Base-by-base conservation (phyloP, 2,797 vertebrate genomes). In the Catharus ustulatus region DNA sequence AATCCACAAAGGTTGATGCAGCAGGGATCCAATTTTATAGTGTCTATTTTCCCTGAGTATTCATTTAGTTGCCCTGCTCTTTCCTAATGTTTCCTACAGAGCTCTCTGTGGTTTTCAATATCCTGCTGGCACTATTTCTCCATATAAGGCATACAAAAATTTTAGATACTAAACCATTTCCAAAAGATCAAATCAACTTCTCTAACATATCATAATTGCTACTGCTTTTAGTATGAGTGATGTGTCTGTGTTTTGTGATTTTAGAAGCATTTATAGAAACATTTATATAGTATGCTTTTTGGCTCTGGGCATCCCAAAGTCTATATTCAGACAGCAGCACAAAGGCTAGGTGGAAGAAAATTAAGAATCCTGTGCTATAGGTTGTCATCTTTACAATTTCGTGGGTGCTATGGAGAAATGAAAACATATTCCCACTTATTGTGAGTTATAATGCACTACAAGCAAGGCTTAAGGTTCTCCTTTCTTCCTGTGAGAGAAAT, bases 81-180 rank as follows among this genome's bases (percentile, higher is more conserved):
- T 97, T 97, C 74, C 52, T 95, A 94, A 87, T 93, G 59, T 90
- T 96, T 95, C 93, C 90, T 92, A 58, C 57, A 92, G 86, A 96
- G 48, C 54, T 95, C 72, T 96, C 93, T 86, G 69, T 93, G 92
- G 75, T 92, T 97, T 97, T 95, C 67, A 93, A 24, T 96, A 95
- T 89, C 87, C 67, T 85, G 55, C 64, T 95, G 87, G 66, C 67
- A 90, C 52, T 88, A 74, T 92, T 96, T 97, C 93, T 95, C 96
- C 66, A 52, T 91, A 87, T 34, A 62, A 10, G 11, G 45, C 67
- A 91, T 87, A 91, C 19, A 61, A 90, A 94, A 34, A 87, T 92
- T 76, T 90, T 96, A 85, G 84, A 59, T 78, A 58, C 34, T 61
- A 84, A 95, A 81, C 75, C 42, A 82, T 90, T 96, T 96, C 62